Base-by-base conservation (phyloP, 2,888 invertebrate species). In the Bibio marci region DNA sequence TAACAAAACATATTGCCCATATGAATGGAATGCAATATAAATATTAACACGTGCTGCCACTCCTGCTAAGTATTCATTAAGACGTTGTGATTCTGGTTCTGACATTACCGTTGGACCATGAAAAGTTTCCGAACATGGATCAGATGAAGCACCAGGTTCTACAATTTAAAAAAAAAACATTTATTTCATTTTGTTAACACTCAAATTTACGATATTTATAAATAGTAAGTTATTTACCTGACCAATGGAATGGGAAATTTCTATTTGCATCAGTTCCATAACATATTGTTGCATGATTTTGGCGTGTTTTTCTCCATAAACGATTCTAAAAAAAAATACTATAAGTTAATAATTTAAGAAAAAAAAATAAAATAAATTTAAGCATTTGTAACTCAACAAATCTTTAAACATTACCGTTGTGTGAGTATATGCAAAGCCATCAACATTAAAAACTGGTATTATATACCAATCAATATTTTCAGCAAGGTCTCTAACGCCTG, bases 391-490 rank as follows among this genome's bases (percentile, higher is more conserved):
- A n/a, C n/a, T n/a, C n/a, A n/a, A n/a, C n/a, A n/a, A n/a, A n/a
- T n/a, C n/a, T n/a, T n/a, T n/a, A n/a, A 27, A 12, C n/a, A 67
- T 64, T 59, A 80, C 77, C 43, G 53, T 59, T 2, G 64, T 63
- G 48, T 76, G 75, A 0, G 76, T 70, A 49, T 72, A 78, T 2
- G 52, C 67, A 51, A 77, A 81, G 12, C 81, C 81, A 59, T 82
- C 81, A 26, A 80, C 79, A 55, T 82, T 82, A 3, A 68, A 59
- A 0, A 76, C 70, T 0, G 82, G 81, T 41, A 83, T 65, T 43
- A 83, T 66, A 50, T 80, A 76, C 79, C 80, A 83, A 48, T 81
- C 76, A 46, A 76, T 73, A 39, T 64, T 64, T 44, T 78, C 71
- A 2, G 77, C 72, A 48, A 80, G 55, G 8, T 59, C 53, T 17